Evolutionary conservation across 2,113 vertebrate species (phyloP).

Genomic region (Saccopteryx leptura): DNA sequence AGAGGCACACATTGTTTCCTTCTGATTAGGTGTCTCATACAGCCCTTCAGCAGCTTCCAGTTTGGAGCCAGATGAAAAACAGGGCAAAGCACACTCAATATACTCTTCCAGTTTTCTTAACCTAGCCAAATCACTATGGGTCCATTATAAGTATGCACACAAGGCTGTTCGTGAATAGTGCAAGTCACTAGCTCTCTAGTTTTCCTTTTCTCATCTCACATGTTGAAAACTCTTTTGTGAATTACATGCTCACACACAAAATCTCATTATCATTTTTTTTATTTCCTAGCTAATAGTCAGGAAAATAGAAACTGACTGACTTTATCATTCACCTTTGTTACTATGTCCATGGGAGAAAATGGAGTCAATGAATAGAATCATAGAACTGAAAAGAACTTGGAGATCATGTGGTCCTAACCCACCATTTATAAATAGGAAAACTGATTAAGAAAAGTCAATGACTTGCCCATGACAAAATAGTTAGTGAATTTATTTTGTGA

Average conservation of each 20-base stretch:
- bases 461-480: background rate
- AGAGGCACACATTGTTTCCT: background rate
- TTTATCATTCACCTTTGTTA: conserved; percentile 47
- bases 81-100: background rate
- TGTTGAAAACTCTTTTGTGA: conserved; percentile 43
- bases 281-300: conserved; percentile 58
- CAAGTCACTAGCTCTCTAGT: background rate
- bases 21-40: background rate
- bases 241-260: conserved; percentile 40
- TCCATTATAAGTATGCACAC: background rate
- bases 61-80: background rate
- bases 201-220: conserved; percentile 46
- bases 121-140: background rate
- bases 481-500: background rate
- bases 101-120: background rate
- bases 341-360: background rate
- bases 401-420: background rate
- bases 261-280: conserved; percentile 26
- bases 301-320: conserved; percentile 18
- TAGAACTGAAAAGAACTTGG: background rate
- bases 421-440: conserved; percentile 1
- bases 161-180: conserved; percentile 1
- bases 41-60: background rate
- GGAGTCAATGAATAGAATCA: background rate
- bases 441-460: conserved; percentile 8